These are phyloP conservation scores for Nymphalis c-album DNA, from an alignment of 2,888 invertebrate genomes.

Conservation along the genomic window DNA sequence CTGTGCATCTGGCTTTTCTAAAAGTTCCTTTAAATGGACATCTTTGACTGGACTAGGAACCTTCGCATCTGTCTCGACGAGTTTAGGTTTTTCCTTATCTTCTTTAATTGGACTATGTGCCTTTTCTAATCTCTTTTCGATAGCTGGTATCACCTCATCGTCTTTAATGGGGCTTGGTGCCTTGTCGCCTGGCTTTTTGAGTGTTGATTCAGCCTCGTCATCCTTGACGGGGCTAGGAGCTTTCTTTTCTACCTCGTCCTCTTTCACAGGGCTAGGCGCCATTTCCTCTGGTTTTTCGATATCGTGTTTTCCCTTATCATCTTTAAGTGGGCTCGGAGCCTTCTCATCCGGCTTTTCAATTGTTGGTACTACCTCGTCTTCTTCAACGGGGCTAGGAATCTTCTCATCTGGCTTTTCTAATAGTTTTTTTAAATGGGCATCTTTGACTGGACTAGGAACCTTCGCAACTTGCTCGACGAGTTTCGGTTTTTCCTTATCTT, in stretches of 20 bases:
- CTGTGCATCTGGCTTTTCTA: slow-evolving; percentile 4
- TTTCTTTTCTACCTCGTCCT: slow-evolving; percentile 4
- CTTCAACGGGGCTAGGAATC: slow-evolving; percentile 6
- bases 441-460: slow-evolving; percentile 15
- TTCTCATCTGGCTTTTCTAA: background rate
- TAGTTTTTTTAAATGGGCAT: background rate
- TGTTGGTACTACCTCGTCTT: background rate
- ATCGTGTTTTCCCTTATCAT: background rate
- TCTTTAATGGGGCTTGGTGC: slow-evolving; percentile 8
- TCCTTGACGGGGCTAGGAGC: background rate
- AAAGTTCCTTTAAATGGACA: background rate
- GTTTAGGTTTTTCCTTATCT: background rate
- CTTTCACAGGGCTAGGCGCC: background rate
- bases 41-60: background rate
- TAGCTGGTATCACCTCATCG: background rate
- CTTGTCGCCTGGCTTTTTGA: slow-evolving; percentile 20
- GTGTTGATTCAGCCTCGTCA: background rate
- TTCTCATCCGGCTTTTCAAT: background rate
- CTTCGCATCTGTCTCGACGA: background rate
- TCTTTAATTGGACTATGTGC: slow-evolving; percentile 27
- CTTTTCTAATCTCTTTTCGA: slow-evolving; percentile 25
- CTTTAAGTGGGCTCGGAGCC: background rate
- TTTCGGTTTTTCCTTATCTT: no score
- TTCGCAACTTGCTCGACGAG: background rate
- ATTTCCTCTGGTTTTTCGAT: background rate